Evolutionary conservation across 2,113 vertebrate species (phyloP).

Genomic region (Saimiri boliviensis): DNA sequence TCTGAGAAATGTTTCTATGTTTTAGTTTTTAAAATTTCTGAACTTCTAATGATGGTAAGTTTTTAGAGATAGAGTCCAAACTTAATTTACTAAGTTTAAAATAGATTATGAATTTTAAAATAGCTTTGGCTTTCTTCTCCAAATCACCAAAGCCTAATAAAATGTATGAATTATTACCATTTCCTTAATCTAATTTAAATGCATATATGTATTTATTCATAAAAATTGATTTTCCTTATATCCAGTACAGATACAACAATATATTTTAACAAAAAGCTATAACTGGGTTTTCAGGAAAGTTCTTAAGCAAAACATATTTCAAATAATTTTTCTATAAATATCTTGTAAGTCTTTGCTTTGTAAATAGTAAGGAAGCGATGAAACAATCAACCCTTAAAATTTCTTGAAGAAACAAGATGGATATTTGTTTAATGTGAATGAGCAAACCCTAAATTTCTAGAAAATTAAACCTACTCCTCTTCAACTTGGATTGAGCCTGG

Average conservation of each 20-base stretch:
- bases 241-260: neutral
- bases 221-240: neutral
- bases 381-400: neutral
- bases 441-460: neutral
- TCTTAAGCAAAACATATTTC: neutral
- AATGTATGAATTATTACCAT: neutral
- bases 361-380: neutral
- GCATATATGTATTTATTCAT: neutral
- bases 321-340: neutral
- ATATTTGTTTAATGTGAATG: neutral
- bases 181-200: neutral
- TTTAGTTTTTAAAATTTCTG: neutral
- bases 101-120: neutral
- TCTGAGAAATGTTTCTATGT: neutral
- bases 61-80: neutral
- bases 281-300: neutral
- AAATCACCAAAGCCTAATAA: neutral
- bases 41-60: neutral
- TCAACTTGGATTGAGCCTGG: neutral
- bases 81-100: neutral
- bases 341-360: neutral
- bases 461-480: neutral
- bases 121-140: neutral
- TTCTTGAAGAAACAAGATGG: neutral
- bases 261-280: neutral